Percentiles rank a stretch among this genome's conserved stretches.
These are phyloP conservation scores for Mormyrus hasselquistii DNA, from an alignment of 2,797 vertebrate genomes.

Conservation along the genomic window DNA sequence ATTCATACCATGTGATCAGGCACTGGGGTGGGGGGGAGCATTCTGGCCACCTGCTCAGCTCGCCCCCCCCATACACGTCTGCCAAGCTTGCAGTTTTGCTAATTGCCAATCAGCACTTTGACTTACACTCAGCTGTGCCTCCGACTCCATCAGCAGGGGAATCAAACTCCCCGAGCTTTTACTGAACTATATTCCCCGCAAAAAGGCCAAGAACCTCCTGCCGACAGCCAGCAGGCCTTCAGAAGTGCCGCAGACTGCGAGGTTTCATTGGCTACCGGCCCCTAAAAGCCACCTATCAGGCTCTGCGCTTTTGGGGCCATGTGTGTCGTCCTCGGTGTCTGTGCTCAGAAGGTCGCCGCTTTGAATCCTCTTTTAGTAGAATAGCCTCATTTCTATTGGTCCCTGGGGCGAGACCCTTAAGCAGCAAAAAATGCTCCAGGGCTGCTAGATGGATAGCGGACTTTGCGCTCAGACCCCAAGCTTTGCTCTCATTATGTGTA, in stretches of 20 bases:
- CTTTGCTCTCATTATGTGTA: not conserved
- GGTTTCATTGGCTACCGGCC: not conserved
- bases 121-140: not conserved
- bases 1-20: not conserved
- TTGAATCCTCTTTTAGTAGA: not conserved
- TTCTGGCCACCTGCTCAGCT: not conserved
- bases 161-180: not conserved
- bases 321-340: not conserved
- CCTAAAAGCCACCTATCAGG: not conserved
- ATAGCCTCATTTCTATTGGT: not conserved
- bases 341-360: not conserved
- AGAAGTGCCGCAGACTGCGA: not conserved
- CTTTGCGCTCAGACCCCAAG: not conserved
- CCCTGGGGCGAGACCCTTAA: not conserved
- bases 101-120: constrained; percentile 3
- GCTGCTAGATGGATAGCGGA: not conserved
- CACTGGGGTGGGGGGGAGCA: not conserved
- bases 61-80: not conserved
- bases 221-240: not conserved
- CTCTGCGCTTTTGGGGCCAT: not conserved
- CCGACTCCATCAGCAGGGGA: not conserved
- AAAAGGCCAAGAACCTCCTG: not conserved
- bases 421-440: not conserved
- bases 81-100: not conserved
- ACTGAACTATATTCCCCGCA: not conserved